Base-by-base conservation (phyloP, 2,888 invertebrate species). In the Pristionchus japonicus region DNA sequence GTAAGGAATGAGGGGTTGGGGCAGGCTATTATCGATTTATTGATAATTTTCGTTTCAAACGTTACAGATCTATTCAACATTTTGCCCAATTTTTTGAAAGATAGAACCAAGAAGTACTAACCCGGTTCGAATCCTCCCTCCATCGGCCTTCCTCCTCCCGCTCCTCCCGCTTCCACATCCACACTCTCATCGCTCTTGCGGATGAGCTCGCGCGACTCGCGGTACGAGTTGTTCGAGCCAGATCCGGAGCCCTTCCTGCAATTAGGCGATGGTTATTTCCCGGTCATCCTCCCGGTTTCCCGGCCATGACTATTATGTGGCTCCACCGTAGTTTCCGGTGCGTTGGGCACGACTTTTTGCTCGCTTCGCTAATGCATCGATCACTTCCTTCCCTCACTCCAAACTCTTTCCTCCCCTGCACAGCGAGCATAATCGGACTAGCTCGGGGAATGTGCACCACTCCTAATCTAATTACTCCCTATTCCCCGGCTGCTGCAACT, bases 121-220 rank as follows among this genome's bases (percentile, higher is more conserved):
- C 83, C 83, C 0, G 34, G 49, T 34, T 83, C 85, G 64, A 83
- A 57, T 34, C 34, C 52, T 40, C 34, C 67, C 40, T 61, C 52
- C 40, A 17, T 34, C 47, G 85, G 27, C 4, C 47, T 23, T 43
- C 47, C 49, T 17, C 74, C 52, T 4, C 20, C 34, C 4, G 31
- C 9, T 43, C 47, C 49, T 17, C 74, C 52, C 15, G 31, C 34
- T 49, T 77, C 87, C 27, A 61, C 43, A 40, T 87, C 87, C 37
- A 80, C 80, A 0, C 43, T 37, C 27, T 37, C 37, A 34, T 61
- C 61, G 11, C 57, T 57, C 87, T 87, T 87, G 4, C 87, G 77
- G 61, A 87, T 87, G 43, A 87, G 61, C 23, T 87, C 87, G 9
- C 87, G 77, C 4, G 87, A 87, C 87, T 87, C 87, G 87, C 87